Conservation (phyloP, 1,140 invertebrate genomes). For the Rhyzopertha dominica region DNA sequence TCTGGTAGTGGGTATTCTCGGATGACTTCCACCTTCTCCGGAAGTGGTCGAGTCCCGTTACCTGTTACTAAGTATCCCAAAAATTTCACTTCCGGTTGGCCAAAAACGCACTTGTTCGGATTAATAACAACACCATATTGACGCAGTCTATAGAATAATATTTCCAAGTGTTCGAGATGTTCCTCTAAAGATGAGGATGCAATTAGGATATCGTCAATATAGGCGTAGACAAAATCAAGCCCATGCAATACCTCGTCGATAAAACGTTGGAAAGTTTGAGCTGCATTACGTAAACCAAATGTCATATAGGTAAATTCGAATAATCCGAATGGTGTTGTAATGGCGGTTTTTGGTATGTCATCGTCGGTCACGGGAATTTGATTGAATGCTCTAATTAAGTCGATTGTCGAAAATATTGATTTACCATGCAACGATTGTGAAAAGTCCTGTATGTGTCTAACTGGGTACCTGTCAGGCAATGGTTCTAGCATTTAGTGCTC, state of each 20-base stretch:
- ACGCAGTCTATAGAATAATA: constrained; percentile 28
- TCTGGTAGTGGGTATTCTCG: constrained; percentile 19
- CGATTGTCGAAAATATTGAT: no score
- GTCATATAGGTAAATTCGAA: no score
- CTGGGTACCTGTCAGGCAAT: constrained; percentile 42
- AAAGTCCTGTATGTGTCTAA: constrained; percentile 37
- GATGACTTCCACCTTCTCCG: constrained; percentile 33
- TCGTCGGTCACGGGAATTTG: no score
- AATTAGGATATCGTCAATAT: constrained; percentile 35
- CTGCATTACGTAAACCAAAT: no score
- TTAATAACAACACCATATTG: constrained; percentile 34
- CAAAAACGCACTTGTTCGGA: constrained; percentile 34
- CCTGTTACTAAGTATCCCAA: constrained; percentile 35
- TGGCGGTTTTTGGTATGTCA: no score
- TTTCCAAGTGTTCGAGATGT: constrained; percentile 29
- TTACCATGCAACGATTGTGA: constrained; percentile 35
- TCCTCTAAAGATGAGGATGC: constrained; percentile 29
- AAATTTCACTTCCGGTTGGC: constrained; percentile 25
- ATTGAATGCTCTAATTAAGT: no score
- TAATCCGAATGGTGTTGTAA: no score
- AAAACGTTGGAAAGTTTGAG: constrained; percentile 26
- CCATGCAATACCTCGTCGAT: constrained; percentile 12
- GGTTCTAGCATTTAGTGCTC: constrained; percentile 44
- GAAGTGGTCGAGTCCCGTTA: constrained; percentile 31
- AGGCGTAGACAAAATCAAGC: constrained; percentile 23